phyloP scores from a whole-genome alignment of 2,113 vertebrate genomes.

The Oceanodroma tethys region DNA sequence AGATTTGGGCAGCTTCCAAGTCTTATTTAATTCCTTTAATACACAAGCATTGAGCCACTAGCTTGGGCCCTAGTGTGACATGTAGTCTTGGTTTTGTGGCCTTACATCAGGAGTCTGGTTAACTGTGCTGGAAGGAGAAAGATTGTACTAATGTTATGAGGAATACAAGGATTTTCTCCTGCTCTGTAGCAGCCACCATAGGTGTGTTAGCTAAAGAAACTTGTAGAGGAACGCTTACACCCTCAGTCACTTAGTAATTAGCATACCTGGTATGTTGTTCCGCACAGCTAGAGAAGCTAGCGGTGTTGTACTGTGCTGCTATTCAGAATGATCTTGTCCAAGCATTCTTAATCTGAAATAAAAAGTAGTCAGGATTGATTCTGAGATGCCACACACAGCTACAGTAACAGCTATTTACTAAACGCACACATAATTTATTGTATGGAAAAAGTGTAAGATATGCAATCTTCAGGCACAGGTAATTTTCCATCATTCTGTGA shows the following conservation, averaged over 20 bases:
- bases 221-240: not conserved
- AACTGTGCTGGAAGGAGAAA: not conserved
- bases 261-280: not conserved
- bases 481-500: not conserved
- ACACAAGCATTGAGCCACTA: not conserved
- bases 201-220: not conserved
- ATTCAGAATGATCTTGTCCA: not conserved
- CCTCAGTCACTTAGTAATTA: not conserved
- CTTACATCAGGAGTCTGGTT: not conserved
- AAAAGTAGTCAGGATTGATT: not conserved
- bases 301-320: not conserved
- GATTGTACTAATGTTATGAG: not conserved
- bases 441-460: not conserved
- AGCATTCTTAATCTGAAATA: not conserved
- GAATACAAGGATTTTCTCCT: not conserved
- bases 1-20: not conserved
- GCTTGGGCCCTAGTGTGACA: not conserved
- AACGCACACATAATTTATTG: not conserved
- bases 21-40: not conserved
- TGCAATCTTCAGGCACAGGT: not conserved
- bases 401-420: not conserved
- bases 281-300: not conserved
- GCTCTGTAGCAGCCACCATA: not conserved
- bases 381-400: not conserved
- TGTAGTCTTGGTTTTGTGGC: not conserved